Base-by-base conservation (phyloP, 1,140 invertebrate species). In the Trichogramma pretiosum region DNA sequence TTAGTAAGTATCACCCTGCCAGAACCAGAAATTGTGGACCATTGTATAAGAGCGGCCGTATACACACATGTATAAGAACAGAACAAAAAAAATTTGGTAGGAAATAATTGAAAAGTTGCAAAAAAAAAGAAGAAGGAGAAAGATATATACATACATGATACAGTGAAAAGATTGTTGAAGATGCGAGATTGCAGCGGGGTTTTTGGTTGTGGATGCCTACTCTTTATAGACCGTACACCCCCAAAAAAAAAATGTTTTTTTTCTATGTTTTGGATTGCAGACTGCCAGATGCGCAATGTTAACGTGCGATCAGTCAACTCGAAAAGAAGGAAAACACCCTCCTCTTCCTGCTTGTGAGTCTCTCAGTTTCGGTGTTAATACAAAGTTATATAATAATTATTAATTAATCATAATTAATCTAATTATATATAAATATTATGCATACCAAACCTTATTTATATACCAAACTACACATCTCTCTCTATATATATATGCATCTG, bases 221-320 rank as follows among this genome's bases (percentile, higher is more conserved):
- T n/a, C n/a, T n/a, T n/a, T n/a, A n/a, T n/a, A n/a, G n/a, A n/a
- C n/a, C n/a, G n/a, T n/a, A 72, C 63, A 63, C 68, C 72, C 71
- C 66, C 67, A 68, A 70, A n/a, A n/a, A n/a, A n/a, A n/a, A n/a
- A n/a, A n/a, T n/a, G n/a, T n/a, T n/a, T n/a, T n/a, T n/a, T n/a
- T 70, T 60, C 69, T 51, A 39, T 52, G 67, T 70, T 72, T 72
- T 72, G 63, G 76, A 79, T 82, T 82, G 77, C 77, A 80, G 79
- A 81, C 77, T 81, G 75, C 77, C 78, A 80, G 76, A 78, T 78
- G 77, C 78, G 79, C 75, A 81, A 80, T 82, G 78, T 80, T 77
- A 80, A 80, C 76, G 77, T 78, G 75, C 80, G 79, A 79, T 79
- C 79, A 77, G 78, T 80, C 76, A 78, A 78, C 77, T 72, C 74